Conservation (phyloP, 2,113 vertebrate genomes). For the Theropithecus gelada region DNA sequence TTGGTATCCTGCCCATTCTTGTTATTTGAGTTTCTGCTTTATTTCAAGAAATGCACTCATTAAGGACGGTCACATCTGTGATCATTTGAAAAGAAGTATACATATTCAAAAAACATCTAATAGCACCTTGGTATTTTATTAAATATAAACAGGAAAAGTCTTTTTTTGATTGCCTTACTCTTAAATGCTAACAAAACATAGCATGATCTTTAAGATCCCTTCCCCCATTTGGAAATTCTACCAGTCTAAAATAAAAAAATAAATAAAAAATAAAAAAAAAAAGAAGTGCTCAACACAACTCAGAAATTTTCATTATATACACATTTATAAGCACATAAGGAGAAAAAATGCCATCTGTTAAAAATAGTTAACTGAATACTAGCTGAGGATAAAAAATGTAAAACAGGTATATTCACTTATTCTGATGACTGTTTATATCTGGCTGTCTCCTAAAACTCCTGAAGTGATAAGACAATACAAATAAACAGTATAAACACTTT, state of each 20-base stretch:
- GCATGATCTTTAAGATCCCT: conserved; percentile 11
- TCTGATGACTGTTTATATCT: neutral
- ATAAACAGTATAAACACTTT: neutral
- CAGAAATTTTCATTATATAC: conserved; percentile 29
- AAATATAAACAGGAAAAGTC: conserved; percentile 14
- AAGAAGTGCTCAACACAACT: neutral
- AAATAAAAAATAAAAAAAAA: neutral
- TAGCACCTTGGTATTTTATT: conserved; percentile 63
- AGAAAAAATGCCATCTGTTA: conserved; percentile 37
- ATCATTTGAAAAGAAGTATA: conserved; percentile 58
- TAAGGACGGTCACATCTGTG: conserved; percentile 68
- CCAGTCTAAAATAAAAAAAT: conserved; percentile 29
- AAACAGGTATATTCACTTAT: neutral
- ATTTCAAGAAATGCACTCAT: conserved; percentile 66
- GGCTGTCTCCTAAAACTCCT: neutral
- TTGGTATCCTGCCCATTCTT: conserved; percentile 69
- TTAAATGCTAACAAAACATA: conserved; percentile 25
- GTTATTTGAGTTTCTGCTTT: conserved; percentile 71
- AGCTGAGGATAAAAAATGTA: neutral
- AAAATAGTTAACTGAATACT: conserved; percentile 40
- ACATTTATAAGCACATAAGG: conserved; percentile 33
- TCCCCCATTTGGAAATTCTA: neutral
- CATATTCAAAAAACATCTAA: conserved; percentile 36
- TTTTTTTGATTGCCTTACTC: conserved; percentile 8
- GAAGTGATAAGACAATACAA: neutral